Conservation (phyloP, 92 coral and sea anemone genomes). For the Parazoanthus atlanticus region DNA sequence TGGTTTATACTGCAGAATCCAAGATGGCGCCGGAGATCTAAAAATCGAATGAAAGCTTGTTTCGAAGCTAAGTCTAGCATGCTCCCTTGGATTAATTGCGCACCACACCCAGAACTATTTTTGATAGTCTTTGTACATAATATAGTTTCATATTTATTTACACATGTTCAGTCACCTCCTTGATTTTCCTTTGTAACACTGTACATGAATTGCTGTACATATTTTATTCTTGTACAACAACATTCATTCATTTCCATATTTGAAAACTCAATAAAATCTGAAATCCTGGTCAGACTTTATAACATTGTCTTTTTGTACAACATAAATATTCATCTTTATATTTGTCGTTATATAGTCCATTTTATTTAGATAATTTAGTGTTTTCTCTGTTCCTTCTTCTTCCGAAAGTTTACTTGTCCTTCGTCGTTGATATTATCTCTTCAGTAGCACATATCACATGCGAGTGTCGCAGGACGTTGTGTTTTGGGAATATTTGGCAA, state of each 20-base stretch:
- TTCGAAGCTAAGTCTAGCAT: too few species aligned
- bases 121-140: not conserved
- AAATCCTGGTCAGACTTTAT: not conserved
- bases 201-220: not conserved
- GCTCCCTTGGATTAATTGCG: not conserved
- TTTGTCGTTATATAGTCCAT: too few species aligned
- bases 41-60: too few species aligned
- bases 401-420: not conserved
- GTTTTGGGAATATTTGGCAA: not conserved
- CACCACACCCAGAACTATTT: not conserved
- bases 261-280: not conserved
- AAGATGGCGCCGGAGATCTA: too few species aligned
- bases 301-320: not conserved
- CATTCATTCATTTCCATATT: not conserved
- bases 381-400: too few species aligned
- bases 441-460: not conserved
- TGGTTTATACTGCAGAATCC: too few species aligned
- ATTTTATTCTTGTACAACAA: not conserved
- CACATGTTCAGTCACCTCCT: not conserved
- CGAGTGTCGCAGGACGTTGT: not conserved
- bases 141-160: slow-evolving; percentile 8
- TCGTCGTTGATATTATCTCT: not conserved
- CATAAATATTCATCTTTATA: not conserved
- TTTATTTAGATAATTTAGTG: not conserved
- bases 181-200: not conserved